Evolutionary conservation across 2,113 vertebrate genomes (phyloP).

Genomic region (Thymallus thymallus): DNA sequence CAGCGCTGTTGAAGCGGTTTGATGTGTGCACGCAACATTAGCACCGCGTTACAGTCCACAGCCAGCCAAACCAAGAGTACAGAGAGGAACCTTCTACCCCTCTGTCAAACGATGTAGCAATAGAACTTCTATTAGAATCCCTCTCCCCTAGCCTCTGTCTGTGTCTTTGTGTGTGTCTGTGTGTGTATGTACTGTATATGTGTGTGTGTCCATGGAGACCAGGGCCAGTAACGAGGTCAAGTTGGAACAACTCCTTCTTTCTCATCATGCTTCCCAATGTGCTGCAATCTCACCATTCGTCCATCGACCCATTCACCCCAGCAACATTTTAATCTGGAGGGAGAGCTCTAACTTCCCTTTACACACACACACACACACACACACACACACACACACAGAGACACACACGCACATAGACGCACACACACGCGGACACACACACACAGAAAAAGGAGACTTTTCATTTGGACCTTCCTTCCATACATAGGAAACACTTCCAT

Average conservation of each 20-base stretch:
- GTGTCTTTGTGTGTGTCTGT: too few relatives aligned
- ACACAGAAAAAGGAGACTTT: neutral
- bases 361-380: conserved; percentile 4
- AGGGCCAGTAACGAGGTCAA: too few relatives aligned
- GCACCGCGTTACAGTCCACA: neutral
- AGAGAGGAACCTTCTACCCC: too few relatives aligned
- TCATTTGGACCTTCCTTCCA: neutral
- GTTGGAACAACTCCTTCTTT: too few relatives aligned
- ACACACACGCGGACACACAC: neutral
- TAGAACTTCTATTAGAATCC: too few relatives aligned
- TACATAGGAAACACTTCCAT: neutral
- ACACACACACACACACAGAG: neutral
- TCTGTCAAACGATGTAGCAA: too few relatives aligned
- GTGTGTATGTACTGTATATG: neutral
- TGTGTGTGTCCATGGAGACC: neutral
- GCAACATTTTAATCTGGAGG: too few relatives aligned
- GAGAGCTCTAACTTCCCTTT: too few relatives aligned
- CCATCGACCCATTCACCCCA: too few relatives aligned
- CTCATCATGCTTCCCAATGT: too few relatives aligned
- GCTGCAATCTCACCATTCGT: too few relatives aligned
- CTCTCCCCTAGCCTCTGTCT: too few relatives aligned
- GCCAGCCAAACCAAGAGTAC: neutral
- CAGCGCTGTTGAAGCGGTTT: neutral
- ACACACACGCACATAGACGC: neutral
- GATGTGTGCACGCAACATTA: neutral